phyloP scores from a whole-genome alignment of 2,113 vertebrate species.

The Lasiurus borealis region DNA sequence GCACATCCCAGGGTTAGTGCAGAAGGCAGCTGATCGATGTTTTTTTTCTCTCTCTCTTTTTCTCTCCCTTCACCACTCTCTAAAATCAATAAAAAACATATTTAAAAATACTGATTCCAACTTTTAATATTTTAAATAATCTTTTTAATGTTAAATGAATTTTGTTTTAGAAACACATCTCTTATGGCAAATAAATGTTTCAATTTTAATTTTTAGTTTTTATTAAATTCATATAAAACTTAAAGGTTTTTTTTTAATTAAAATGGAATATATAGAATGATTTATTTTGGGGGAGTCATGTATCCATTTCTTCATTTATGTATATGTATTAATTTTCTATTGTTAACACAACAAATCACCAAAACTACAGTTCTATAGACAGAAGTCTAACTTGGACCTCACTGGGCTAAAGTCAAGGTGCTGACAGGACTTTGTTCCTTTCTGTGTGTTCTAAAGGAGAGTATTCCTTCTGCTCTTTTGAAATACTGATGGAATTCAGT shows the following conservation, averaged over 20 bases:
- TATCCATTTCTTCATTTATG: background rate
- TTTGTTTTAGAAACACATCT: slow-evolving; percentile 5
- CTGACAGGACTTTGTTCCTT: background rate
- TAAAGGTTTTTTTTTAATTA: background rate
- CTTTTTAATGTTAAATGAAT: background rate
- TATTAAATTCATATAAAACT: slow-evolving; percentile 21
- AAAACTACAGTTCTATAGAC: background rate
- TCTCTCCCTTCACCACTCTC: too few relatives aligned
- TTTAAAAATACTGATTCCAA: background rate
- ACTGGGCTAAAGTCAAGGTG: background rate
- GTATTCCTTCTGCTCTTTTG: background rate
- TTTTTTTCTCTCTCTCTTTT: too few relatives aligned
- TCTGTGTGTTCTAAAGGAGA: background rate
- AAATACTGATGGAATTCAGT: background rate
- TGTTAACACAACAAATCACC: background rate
- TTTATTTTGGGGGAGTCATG: background rate
- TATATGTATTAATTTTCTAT: background rate
- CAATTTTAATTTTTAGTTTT: slow-evolving; percentile 11
- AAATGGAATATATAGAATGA: background rate
- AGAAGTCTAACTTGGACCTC: background rate
- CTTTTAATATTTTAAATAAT: slow-evolving; percentile 12
- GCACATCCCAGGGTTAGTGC: too few relatives aligned
- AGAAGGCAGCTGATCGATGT: too few relatives aligned
- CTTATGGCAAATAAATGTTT: background rate
- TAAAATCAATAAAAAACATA: too few relatives aligned